Base-by-base conservation (phyloP, 2,113 vertebrate genomes). In the Heliornis fulica region DNA sequence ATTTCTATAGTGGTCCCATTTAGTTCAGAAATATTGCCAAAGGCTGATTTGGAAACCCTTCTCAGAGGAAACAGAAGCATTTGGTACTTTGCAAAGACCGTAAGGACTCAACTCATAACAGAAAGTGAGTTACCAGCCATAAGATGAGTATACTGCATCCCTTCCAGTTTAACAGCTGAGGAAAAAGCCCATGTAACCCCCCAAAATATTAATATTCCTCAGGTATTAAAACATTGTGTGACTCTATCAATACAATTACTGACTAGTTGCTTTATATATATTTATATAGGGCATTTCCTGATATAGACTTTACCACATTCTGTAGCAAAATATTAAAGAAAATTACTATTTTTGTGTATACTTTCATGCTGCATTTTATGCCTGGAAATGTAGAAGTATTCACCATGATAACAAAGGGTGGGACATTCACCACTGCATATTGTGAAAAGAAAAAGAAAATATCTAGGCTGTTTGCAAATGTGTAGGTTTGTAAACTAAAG, bases 11-110 rank as follows among this genome's bases (percentile, higher is more conserved):
- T 79, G 84, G 91, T 94, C 66, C 80, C 71, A 68, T 36, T 95
- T 95, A 87, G 63, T 79, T 79, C 74, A 92, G 82, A 95, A 92
- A 87, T 81, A 68, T 87, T 97, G 91, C 92, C 92, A 96, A 95
- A 95, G 91, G 93, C 96, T 97, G 94, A 94, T 81, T 79, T 96
- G 83, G 93, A 97, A 97, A 94, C 79, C 21, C 71, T 91, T 82
- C 81, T 74, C 78, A 91, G 13, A 74, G 83, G 83, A 87, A 93
- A 93, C 20, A 69, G 36, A 70, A 93, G 84, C 93, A 89, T 87
- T 91, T 88, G 88, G 82, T 93, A 72, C 79, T 92, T 89, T 84
- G 90, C 71, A 92, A 83, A 90, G 87, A 60, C 65, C 0, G 1
- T 79, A 92, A 93, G 64, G 68, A 82, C 32, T 80, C 79, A 36